Evolutionary conservation across 2,888 invertebrate genomes (phyloP).

Genomic region (Holacanthella duospinosa): DNA sequence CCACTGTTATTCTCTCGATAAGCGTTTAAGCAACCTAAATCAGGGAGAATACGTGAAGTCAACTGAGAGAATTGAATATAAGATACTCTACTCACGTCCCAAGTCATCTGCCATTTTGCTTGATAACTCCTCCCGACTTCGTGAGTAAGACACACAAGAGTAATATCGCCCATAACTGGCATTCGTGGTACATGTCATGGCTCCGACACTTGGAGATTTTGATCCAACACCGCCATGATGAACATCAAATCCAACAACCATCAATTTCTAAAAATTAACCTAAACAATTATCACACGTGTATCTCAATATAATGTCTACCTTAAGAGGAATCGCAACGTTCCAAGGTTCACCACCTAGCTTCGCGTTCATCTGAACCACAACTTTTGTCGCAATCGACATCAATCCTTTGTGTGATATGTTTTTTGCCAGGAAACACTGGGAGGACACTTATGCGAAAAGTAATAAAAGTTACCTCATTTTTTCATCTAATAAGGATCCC

Average conservation of each 20-base stretch:
- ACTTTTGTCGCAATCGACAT: constrained; percentile 43
- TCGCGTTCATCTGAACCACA: constrained; percentile 48
- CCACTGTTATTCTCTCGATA: constrained; percentile 41
- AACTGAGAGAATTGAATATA: too few relatives aligned
- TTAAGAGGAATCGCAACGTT: constrained; percentile 55
- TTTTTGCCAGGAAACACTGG: constrained; percentile 27
- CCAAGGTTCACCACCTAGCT: constrained; percentile 83
- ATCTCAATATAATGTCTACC: too few relatives aligned
- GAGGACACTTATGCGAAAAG: constrained; percentile 16
- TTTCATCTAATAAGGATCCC: too few relatives aligned
- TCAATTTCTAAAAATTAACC: constrained; percentile 28
- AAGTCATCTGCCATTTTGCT: constrained; percentile 38
- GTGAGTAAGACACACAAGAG: constrained; percentile 44
- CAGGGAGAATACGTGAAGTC: too few relatives aligned
- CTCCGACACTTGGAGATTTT: constrained; percentile 43
- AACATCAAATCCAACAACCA: constrained; percentile 56
- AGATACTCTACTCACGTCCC: constrained; percentile 40
- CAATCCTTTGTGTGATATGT: constrained; percentile 15
- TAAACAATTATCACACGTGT: too few relatives aligned
- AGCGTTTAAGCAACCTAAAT: background rate
- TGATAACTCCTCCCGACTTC: constrained; percentile 18
- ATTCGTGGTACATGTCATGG: constrained; percentile 19
- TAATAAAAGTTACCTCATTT: background rate
- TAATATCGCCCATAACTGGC: constrained; percentile 41
- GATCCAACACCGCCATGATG: constrained; percentile 67